Percentiles rank a stretch among this genome's conserved stretches.
Conservation (phyloP, 1,140 invertebrate genomes). For the Drosophila aff. region DNA sequence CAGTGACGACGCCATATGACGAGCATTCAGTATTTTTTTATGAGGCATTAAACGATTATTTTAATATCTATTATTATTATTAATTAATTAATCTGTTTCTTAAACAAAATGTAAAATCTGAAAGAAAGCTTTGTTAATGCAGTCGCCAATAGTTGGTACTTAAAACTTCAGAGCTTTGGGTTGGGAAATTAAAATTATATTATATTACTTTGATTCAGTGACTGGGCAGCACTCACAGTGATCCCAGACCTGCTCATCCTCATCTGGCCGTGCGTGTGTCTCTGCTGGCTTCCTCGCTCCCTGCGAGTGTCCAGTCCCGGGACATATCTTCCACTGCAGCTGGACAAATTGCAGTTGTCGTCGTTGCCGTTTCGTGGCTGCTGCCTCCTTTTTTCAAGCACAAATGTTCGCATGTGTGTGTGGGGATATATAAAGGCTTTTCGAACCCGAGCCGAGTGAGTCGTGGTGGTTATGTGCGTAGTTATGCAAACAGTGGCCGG, state of each 20-base stretch:
- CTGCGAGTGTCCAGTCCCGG: slow-evolving; percentile 21
- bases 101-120: not conserved
- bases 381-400: slow-evolving; percentile 51
- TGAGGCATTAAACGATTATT: not conserved
- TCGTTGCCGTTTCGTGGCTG: slow-evolving; percentile 54
- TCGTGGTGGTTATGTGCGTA: slow-evolving; percentile 71
- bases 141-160: not conserved
- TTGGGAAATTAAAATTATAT: not conserved
- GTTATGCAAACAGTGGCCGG: slow-evolving; percentile 78
- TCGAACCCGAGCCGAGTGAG: slow-evolving; percentile 30
- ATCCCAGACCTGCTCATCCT: slow-evolving; percentile 29
- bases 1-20: not conserved
- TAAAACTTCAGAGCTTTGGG: not conserved
- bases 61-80: not conserved
- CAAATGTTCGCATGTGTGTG: slow-evolving; percentile 8
- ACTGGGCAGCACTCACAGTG: slow-evolving; percentile 14
- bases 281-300: slow-evolving; percentile 13
- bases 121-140: not conserved
- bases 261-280: slow-evolving; percentile 53
- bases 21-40: not conserved
- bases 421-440: slow-evolving; percentile 34
- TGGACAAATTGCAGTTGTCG: slow-evolving; percentile 82
- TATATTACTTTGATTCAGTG: slow-evolving; percentile 9
- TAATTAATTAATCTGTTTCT: not conserved
- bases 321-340: slow-evolving; percentile 59